Percentiles rank a stretch among this genome's conserved stretches.
These are phyloP conservation scores for Erythrocebus patas DNA, from an alignment of 2,113 vertebrate genomes.

Conservation along the genomic window DNA sequence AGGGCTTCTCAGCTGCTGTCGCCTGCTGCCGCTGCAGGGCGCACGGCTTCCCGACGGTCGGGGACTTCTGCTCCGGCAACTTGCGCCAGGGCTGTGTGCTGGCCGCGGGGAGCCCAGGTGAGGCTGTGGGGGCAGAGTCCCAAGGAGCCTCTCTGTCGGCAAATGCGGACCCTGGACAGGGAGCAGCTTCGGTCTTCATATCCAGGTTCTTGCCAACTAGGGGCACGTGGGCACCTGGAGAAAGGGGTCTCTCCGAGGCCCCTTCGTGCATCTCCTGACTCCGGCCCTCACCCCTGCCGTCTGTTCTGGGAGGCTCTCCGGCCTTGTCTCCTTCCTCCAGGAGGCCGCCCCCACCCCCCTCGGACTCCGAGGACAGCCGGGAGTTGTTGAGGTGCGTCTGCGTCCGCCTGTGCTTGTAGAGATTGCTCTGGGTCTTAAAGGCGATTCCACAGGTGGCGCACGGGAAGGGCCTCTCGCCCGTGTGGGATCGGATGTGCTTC, in stretches of 20 bases:
- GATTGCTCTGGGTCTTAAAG: slow-evolving; percentile 98
- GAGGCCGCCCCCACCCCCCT: slow-evolving; percentile 59
- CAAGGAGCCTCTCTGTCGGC: slow-evolving; percentile 50
- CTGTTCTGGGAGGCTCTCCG: not conserved
- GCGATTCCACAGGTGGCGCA: slow-evolving; percentile 93
- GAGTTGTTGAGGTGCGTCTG: slow-evolving; percentile 92
- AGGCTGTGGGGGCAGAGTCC: not conserved
- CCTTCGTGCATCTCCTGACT: not conserved
- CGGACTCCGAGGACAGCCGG: slow-evolving; percentile 86
- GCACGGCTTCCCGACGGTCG: slow-evolving; percentile 75
- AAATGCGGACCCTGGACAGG: not conserved
- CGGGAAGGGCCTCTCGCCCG: slow-evolving; percentile 95
- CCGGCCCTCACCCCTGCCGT: not conserved
- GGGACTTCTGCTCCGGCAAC: slow-evolving; percentile 69
- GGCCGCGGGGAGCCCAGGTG: slow-evolving; percentile 21
- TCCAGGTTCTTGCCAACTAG: not conserved
- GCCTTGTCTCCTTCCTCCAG: slow-evolving; percentile 61
- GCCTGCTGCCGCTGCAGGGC: slow-evolving; percentile 88
- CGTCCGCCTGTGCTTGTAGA: slow-evolving; percentile 96
- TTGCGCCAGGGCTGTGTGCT: slow-evolving; percentile 61
- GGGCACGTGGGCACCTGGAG: not conserved
- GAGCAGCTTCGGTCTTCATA: fast-evolving
- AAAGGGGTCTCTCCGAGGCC: not conserved
- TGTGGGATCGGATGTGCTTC: slow-evolving; percentile 97
- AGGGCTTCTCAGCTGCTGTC: slow-evolving; percentile 85